Percentiles rank a stretch among this genome's conserved stretches.
Evolutionary conservation across 2,888 invertebrate species (phyloP).

Genomic region (Synergus umbraculus): DNA sequence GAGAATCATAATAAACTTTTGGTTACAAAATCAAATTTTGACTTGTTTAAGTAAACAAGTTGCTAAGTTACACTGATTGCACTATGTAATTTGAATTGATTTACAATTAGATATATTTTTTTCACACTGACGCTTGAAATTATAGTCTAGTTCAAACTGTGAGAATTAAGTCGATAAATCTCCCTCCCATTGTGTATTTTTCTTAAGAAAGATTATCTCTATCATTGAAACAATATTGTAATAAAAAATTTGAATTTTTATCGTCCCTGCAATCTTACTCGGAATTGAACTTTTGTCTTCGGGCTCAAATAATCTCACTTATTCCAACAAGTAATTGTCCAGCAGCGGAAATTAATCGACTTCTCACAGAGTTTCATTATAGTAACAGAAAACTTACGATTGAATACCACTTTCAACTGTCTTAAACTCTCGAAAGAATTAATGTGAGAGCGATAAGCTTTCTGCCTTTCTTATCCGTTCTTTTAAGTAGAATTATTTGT

Average conservation of each 20-base stretch:
- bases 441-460: constrained; percentile 10
- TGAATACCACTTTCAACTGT: not conserved
- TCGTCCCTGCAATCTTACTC: not conserved
- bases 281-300: not conserved
- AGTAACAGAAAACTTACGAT: not conserved
- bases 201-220: not conserved
- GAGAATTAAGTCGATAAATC: no score
- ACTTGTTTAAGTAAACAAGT: no score
- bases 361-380: constrained; percentile 19
- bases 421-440: constrained; percentile 2
- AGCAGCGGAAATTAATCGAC: not conserved
- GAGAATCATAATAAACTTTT: no score
- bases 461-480: not conserved
- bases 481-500: not conserved
- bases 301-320: not conserved
- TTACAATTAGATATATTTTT: no score
- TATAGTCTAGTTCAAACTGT: no score
- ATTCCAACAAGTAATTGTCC: not conserved
- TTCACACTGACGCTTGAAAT: no score
- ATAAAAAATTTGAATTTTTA: not conserved
- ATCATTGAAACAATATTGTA: not conserved
- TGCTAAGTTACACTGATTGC: no score
- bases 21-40: no score
- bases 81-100: no score
- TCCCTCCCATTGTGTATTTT: no score